Percentiles rank a stretch among this genome's conserved stretches.
These are phyloP conservation scores for Dasypus novemcinctus DNA, from an alignment of 2,113 vertebrate species.

Conservation along the genomic window DNA sequence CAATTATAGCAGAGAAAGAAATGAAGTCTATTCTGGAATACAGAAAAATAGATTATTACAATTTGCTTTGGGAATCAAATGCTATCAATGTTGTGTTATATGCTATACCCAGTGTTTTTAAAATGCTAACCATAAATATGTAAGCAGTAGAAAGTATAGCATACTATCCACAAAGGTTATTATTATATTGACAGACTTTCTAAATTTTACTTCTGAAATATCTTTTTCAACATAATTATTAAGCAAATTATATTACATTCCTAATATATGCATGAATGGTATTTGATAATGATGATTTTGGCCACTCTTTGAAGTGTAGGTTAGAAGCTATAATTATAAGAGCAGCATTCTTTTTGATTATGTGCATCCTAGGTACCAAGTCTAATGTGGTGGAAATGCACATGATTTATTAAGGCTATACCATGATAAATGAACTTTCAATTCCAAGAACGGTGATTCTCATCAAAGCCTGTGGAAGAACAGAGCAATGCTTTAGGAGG, in stretches of 20 bases:
- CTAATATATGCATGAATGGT: background rate
- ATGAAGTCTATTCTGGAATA: background rate
- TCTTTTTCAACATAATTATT: background rate
- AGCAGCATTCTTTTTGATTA: conserved; percentile 23
- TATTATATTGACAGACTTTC: background rate
- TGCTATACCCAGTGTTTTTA: background rate
- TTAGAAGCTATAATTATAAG: conserved; percentile 30
- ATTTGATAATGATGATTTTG: conserved; percentile 6
- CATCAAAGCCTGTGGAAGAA: conserved; percentile 1
- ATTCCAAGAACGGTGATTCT: background rate
- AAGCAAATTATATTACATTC: background rate
- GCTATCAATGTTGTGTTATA: background rate
- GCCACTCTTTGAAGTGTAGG: background rate
- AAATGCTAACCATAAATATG: background rate
- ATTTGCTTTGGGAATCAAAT: background rate
- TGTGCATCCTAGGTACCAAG: background rate
- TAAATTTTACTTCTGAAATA: background rate
- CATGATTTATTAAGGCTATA: background rate
- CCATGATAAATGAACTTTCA: background rate
- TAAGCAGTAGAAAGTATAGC: background rate
- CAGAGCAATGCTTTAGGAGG: background rate
- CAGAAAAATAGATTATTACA: background rate
- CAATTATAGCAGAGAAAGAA: background rate
- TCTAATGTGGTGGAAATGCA: background rate
- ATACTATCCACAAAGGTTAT: background rate